Evolutionary conservation across 2,113 vertebrate species (phyloP), one percentile per base, ranked within the genome.

Genomic region (Lates calcarifer): DNA sequence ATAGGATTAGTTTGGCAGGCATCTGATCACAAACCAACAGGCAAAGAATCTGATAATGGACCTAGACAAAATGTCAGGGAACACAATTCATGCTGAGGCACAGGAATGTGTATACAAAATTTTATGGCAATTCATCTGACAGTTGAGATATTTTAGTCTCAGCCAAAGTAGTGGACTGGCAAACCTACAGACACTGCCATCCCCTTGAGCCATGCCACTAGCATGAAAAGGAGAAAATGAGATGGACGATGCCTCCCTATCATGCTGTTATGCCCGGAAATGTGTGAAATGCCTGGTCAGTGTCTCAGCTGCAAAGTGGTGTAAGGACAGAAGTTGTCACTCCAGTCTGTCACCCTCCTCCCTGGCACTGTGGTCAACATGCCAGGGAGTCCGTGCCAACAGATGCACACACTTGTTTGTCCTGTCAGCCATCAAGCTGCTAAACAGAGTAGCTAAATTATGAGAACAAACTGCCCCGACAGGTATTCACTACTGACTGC

Each of bases 341-440:
- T 85, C 83, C 24, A 66, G 81, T 83, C 60, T 84, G 72, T 45
- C 72, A 68, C 72, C 53, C 41, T 83, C 65, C 69, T 76, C 51
- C 29, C 39, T 76, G 55, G 8, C 61, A 49, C 49, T n/a, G 22
- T 53, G 79, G 60, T 71, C 68, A 51, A 64, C 39, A 43, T 68
- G 67, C 65, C 81, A 76, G 53, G 53, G 24, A 82, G 55, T 70
- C 26, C 1, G n/a, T 64, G 62, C 39, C n/a, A 86, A 80, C 65
- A 85, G 68, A 90, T 78, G 73, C 66, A 74, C 77, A 62, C 58
- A 33, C 73, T 70, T 55, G 64, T 85, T 78, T 68, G 71, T 79
- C 51, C 57, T 17, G 14, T 72, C 64, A 82, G 70, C 47, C 61
- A 28, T 67, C 61, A 69, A 39, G 37, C 69, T 57, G 62, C 39